Conservation (phyloP, 1,140 invertebrate genomes). For the Heliconius hermathena region DNA sequence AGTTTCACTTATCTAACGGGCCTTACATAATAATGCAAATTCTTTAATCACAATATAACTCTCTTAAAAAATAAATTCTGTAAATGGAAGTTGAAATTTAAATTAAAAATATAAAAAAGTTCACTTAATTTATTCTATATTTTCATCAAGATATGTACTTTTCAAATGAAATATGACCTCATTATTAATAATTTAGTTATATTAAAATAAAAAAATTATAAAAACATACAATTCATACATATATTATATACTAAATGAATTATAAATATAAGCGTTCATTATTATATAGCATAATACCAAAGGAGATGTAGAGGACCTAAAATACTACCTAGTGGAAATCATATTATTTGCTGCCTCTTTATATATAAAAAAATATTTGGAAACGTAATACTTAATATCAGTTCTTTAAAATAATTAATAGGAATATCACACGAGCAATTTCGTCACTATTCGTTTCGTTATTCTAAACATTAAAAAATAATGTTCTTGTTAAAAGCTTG, state of each 20-base stretch:
- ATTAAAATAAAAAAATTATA: background rate
- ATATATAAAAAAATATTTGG: constrained; percentile 12
- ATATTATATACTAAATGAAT: background rate
- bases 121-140: background rate
- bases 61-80: no score
- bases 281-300: background rate
- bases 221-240: background rate
- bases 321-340: background rate
- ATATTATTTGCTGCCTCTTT: background rate
- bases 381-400: constrained; percentile 12
- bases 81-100: background rate
- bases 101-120: background rate
- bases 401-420: background rate
- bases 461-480: background rate
- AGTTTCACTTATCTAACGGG: no score
- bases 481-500: background rate
- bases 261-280: background rate
- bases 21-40: no score
- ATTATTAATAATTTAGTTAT: background rate
- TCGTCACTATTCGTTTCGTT: background rate
- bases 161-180: background rate
- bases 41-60: no score
- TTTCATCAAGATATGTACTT: background rate
- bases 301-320: background rate
- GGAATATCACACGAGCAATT: constrained; percentile 4